phyloP scores from a whole-genome alignment of 2,888 invertebrate genomes.

The Crepidodera aurea region DNA sequence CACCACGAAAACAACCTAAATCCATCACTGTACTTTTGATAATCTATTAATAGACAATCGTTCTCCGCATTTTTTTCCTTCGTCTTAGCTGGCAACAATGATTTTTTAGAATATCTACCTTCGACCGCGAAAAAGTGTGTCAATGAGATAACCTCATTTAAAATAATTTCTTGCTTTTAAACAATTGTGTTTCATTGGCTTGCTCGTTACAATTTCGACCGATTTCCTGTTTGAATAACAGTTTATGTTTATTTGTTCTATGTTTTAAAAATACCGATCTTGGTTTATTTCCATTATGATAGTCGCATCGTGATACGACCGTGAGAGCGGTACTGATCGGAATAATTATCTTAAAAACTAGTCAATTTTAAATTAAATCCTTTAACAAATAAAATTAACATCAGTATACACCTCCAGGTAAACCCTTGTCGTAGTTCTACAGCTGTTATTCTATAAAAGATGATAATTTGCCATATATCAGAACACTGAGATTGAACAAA shows the following conservation, averaged over 20 bases:
- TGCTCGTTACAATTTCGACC: conserved; percentile 37
- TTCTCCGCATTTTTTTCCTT: conserved; percentile 1
- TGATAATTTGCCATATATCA: too few species aligned
- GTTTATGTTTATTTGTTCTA: conserved; percentile 21
- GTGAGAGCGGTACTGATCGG: too few species aligned
- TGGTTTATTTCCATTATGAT: not conserved
- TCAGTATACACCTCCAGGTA: too few species aligned
- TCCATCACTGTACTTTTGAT: conserved; percentile 7
- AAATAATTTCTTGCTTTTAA: conserved; percentile 45
- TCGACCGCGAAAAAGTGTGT: conserved; percentile 55
- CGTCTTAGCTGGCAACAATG: conserved; percentile 28
- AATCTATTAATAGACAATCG: conserved; percentile 22
- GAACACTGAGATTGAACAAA: too few species aligned
- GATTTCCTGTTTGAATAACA: conserved; percentile 39
- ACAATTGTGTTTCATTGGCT: conserved; percentile 44
- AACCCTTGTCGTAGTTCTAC: too few species aligned
- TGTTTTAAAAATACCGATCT: conserved; percentile 19
- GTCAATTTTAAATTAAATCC: too few species aligned
- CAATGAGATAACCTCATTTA: conserved; percentile 56
- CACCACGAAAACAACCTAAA: too few species aligned
- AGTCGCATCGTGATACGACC: not conserved
- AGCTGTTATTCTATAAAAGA: too few species aligned
- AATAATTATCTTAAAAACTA: too few species aligned
- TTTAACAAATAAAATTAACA: too few species aligned
- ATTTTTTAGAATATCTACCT: conserved; percentile 39